phyloP scores from a whole-genome alignment of 92 coral and sea anemone species.

The Meandrina meandrites region DNA sequence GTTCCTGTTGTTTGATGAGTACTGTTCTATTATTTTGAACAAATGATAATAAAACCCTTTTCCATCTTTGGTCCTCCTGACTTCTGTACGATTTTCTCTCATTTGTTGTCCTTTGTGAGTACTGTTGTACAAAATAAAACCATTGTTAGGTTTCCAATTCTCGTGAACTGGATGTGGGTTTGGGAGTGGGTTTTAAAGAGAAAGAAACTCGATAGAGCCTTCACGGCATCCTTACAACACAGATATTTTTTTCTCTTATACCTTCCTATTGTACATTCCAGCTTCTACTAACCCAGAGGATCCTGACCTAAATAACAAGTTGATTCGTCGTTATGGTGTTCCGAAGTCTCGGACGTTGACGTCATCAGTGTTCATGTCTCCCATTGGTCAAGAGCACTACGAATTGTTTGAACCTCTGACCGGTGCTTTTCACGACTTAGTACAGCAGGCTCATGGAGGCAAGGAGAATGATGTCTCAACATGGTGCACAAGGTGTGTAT shows the following conservation, averaged over 20 bases:
- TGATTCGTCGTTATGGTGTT: conserved; percentile 81
- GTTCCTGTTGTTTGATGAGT: too few species aligned
- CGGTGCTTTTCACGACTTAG: conserved; percentile 49
- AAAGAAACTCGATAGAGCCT: not conserved
- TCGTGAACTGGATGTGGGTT: not conserved
- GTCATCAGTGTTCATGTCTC: conserved; percentile 77
- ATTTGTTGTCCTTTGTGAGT: too few species aligned
- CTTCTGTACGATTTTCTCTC: too few species aligned
- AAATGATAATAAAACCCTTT: too few species aligned
- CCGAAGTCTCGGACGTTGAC: conserved; percentile 60
- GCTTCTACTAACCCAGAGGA: conserved; percentile 33
- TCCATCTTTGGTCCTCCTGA: too few species aligned
- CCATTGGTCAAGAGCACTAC: conserved; percentile 90
- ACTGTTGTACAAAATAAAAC: too few species aligned
- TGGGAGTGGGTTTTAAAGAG: not conserved
- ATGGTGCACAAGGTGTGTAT: conserved; percentile 80
- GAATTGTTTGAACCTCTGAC: conserved; percentile 80
- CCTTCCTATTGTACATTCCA: not conserved
- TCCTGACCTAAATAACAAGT: conserved; percentile 47
- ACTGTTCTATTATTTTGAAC: too few species aligned
- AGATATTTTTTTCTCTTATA: not conserved
- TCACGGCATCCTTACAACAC: too few species aligned
- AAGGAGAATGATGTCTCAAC: conserved; percentile 10
- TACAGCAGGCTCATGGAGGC: conserved; percentile 56
- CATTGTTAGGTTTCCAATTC: too few species aligned